Base-by-base conservation (phyloP, 2,113 vertebrate genomes). In the Pelusios castaneus region DNA sequence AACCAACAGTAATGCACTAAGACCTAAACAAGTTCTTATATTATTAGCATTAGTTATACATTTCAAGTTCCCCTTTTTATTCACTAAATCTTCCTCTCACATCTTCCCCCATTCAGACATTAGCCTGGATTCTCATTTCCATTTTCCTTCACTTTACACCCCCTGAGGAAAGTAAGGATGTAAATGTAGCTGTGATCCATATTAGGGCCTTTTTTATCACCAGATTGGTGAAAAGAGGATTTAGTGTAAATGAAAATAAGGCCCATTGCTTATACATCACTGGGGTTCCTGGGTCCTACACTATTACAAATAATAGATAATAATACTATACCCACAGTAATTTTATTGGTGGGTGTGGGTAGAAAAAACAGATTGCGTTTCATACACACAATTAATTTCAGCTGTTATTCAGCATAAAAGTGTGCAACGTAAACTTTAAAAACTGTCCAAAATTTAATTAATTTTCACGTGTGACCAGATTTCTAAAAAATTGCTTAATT, bases 381-480 rank as follows among this genome's bases (percentile, higher is more conserved):
- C 91, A 38, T 70, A 78, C 92, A 89, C 88, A 89, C 85, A 96
- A 97, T 91, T 97, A 96, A 95, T 94, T 94, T 91, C 91, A 92
- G 78, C 93, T 95, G 77, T 94, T 95, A 92, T 91, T 96, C 85
- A 84, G n/a, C n/a, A 90, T 80, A 94, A 95, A 94, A 94, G 87
- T 96, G 63, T 96, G 95, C 95, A 93, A 92, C 85, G 95, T 85
- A 91, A 95, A 89, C 95, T 92, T 96, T 94, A 93, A 84, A 96
- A 96, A 92, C 90, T 89, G 83, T 81, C 91, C 81, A 41, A 90
- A 94, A 91, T 82, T 80, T 88, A 93, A 92, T 91, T 77, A 95
- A 92, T 95, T 94, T 95, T 94, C 76, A 89, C 86, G 58, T 89
- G n/a, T 92, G 45, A 67, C 87, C 82, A 81, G 84, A 82, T 54